Conservation (phyloP, 2,797 vertebrate species). For the Numenius phaeopus region DNA sequence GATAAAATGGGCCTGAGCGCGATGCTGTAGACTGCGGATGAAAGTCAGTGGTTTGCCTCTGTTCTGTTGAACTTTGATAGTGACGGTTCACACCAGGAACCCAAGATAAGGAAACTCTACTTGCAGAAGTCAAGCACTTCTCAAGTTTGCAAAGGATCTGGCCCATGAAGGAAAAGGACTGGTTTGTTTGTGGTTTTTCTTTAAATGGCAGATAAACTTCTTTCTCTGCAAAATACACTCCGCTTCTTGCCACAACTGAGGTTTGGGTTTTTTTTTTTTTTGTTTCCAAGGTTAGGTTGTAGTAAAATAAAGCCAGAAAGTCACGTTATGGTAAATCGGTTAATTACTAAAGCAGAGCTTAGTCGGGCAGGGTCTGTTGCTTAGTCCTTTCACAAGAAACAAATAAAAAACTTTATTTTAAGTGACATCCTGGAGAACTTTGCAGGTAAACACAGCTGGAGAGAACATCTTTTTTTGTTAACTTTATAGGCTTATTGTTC, state of each 20-base stretch:
- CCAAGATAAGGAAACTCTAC: not conserved
- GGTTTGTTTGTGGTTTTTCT: not conserved
- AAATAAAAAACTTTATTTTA: constrained; percentile 33
- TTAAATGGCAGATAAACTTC: not conserved
- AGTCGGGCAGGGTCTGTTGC: not conserved
- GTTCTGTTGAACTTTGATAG: not conserved
- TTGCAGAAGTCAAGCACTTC: not conserved
- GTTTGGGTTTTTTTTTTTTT: not conserved
- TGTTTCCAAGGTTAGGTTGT: not conserved
- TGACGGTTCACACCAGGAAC: not conserved
- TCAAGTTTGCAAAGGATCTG: not conserved
- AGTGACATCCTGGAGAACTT: constrained; percentile 51
- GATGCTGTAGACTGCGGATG: not conserved
- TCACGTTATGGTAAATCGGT: not conserved
- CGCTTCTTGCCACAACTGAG: not conserved
- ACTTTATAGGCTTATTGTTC: constrained; percentile 65
- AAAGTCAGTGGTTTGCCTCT: not conserved
- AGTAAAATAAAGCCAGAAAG: not conserved
- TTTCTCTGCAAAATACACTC: not conserved
- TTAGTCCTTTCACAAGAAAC: constrained; percentile 41
- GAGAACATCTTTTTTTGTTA: constrained; percentile 40
- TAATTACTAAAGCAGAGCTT: not conserved
- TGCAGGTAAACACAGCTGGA: constrained; percentile 70
- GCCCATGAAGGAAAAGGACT: not conserved
- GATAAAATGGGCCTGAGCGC: not conserved